Base-by-base conservation (phyloP, 2,113 vertebrate genomes). In the Mirounga angustirostris region DNA sequence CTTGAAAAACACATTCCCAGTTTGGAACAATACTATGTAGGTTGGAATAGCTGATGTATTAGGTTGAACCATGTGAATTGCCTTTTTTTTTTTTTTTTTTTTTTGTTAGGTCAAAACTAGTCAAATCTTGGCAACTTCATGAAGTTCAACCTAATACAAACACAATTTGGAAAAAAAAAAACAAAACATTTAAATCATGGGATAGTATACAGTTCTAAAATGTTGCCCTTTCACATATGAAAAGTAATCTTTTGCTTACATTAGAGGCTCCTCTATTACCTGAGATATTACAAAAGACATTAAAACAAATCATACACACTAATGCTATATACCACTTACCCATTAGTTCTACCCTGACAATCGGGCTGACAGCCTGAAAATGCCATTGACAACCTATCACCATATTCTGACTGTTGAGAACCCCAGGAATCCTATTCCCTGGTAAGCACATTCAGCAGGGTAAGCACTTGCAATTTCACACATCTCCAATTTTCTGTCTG, bases 321-420 rank as follows among this genome's bases (percentile, higher is more conserved):
- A 83, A 54, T 81, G 84, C 50, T 80, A 4, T 26, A 43, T 43
- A 69, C 4, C 16, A 69, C 36, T 91, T 94, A 52, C 40, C 78
- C 69, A 71, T 90, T 97, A 84, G 36, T 95, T 86, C 86, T 46
- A 87, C 63, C 58, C 67, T 95, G 95, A 81, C n/a, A 90, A 58
- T 65, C 11, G 85, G 89, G 61, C n/a, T 56, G 69, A 94, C 33
- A 95, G 43, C 9, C 79, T 83, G 61, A 88, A 86, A 59, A 93
- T 84, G 71, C 58, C 85, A 78, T 1, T 78, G 85, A 85, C 40
- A 69, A 36, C 9, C 30, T 46, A 80, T 74, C 46, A 78, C 14
- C 36, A 40, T 81, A 65, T 40, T 87, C 19, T 95, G 93, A 92
- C 54, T 89, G 18, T 50, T 36, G 26, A 96, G 36, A 73, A 84